Evolutionary conservation across 2,113 vertebrate genomes (phyloP).

Genomic region (Irena cyanogastra): DNA sequence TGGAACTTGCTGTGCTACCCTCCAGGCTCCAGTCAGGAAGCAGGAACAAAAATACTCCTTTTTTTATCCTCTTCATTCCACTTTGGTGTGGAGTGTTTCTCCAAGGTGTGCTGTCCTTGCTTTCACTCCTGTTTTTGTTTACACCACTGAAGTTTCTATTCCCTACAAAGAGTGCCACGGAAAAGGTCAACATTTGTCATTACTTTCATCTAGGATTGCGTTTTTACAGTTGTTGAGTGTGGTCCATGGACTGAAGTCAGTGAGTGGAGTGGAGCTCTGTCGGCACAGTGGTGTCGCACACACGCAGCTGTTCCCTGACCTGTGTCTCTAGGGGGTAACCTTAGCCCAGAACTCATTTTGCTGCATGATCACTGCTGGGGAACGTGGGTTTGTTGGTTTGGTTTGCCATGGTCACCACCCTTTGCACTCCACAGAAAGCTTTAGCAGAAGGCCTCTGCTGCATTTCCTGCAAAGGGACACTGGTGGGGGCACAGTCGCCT

Average conservation of each 20-base stretch:
- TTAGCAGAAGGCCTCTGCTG: background rate
- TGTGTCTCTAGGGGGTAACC: background rate
- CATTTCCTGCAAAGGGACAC: background rate
- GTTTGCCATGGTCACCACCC: background rate
- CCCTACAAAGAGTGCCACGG: background rate
- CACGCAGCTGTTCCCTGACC: background rate
- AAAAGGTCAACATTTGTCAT: background rate
- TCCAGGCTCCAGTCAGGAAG: background rate
- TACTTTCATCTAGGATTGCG: background rate
- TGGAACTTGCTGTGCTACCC: accelerated
- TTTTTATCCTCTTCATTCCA: background rate
- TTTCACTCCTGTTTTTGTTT: background rate
- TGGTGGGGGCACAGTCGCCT: accelerated
- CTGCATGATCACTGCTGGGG: background rate
- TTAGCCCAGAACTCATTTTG: background rate
- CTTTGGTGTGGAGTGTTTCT: accelerated
- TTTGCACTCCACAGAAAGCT: background rate
- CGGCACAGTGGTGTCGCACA: background rate
- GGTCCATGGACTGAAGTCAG: background rate
- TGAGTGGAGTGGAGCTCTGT: background rate
- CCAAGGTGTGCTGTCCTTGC: background rate
- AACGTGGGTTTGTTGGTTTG: background rate
- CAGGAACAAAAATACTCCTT: background rate
- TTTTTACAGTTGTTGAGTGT: background rate
- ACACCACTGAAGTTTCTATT: background rate